Conservation (phyloP, 2,797 vertebrate species). For the Carcharodon carcharias region DNA sequence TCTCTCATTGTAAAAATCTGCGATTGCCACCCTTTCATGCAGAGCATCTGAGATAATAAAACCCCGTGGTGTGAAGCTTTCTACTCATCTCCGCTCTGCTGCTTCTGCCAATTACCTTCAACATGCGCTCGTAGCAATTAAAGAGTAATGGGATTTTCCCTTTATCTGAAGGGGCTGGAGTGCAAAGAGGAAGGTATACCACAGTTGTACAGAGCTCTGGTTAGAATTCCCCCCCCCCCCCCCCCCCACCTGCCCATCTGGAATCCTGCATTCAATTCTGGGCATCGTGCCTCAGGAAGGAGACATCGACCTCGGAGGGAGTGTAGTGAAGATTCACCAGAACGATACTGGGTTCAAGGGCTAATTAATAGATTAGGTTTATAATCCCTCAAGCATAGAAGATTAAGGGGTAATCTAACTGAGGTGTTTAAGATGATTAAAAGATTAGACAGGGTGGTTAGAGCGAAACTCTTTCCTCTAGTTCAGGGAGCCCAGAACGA, state of each 20-base stretch:
- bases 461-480: not conserved
- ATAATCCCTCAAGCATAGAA: not conserved
- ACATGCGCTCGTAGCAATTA: not conserved
- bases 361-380: not conserved
- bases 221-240: not conserved
- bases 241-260: no score
- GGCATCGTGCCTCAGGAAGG: not conserved
- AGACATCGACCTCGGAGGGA: not conserved
- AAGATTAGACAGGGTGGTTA: not conserved
- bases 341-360: not conserved
- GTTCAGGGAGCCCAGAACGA: not conserved
- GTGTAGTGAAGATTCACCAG: not conserved
- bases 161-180: not conserved
- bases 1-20: no score
- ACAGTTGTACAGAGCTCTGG: not conserved
- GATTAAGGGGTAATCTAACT: not conserved
- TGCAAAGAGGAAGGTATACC: no score
- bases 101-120: no score
- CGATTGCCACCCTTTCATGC: no score
- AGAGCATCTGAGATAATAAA: no score
- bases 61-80: no score
- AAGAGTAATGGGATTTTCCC: no score
- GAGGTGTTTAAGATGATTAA: not conserved
- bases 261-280: not conserved
- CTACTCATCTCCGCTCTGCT: no score